Conservation (phyloP, 1,140 invertebrate genomes). For the Centruroides vittatus region DNA sequence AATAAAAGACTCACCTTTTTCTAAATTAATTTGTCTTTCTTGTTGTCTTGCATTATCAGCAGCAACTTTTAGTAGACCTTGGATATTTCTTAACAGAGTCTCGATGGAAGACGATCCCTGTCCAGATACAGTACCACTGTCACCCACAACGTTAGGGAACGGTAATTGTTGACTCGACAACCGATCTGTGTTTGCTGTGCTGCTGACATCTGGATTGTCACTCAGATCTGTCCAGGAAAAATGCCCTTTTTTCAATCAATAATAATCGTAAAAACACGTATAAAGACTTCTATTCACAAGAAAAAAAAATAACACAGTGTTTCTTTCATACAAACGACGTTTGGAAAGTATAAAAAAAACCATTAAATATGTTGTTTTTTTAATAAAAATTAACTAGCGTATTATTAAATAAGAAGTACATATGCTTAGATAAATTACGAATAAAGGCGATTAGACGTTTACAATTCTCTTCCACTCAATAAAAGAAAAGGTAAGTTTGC, state of each 20-base stretch:
- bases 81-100: slow-evolving; percentile 82
- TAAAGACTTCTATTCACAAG: no score
- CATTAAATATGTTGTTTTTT: no score
- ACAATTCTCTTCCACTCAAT: no score
- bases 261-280: no score
- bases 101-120: slow-evolving; percentile 58
- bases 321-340: no score
- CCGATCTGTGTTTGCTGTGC: slow-evolving; percentile 21
- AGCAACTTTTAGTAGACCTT: slow-evolving; percentile 83
- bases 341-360: no score
- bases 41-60: slow-evolving; percentile 88
- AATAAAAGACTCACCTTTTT: slow-evolving; percentile 62
- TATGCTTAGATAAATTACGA: no score
- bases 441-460: no score
- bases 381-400: no score
- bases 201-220: slow-evolving; percentile 23
- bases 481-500: no score
- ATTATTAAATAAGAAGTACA: no score
- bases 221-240: slow-evolving; percentile 17
- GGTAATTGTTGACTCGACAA: slow-evolving; percentile 7
- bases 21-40: slow-evolving; percentile 85
- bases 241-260: not conserved
- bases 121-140: slow-evolving; percentile 32
- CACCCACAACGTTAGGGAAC: slow-evolving; percentile 17
- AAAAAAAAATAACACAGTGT: no score